Evolutionary conservation across 2,113 vertebrate genomes (phyloP).

Genomic region (Tychaedon coryphoeus): DNA sequence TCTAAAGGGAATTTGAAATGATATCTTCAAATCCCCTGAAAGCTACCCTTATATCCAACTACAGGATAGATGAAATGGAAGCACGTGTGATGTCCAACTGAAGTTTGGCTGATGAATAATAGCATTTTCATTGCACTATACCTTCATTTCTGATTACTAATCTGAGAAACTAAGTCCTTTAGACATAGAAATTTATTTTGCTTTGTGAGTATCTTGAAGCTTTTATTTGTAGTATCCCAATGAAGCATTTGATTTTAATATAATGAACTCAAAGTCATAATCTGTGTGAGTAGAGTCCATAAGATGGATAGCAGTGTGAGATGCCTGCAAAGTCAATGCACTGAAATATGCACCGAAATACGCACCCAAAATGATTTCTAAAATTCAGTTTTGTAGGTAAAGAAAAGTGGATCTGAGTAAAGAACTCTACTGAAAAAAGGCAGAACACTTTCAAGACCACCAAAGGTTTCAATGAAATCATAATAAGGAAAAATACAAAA

Average conservation of each 20-base stretch:
- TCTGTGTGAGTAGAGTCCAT: neutral
- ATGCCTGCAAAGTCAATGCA: neutral
- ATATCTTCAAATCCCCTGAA: neutral
- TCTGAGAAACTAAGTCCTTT: neutral
- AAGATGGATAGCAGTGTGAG: neutral
- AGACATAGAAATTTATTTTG: neutral
- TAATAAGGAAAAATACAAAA: neutral
- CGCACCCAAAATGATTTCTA: neutral
- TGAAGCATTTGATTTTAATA: neutral
- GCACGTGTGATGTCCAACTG: neutral
- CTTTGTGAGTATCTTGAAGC: neutral
- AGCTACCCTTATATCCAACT: neutral
- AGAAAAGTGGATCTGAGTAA: neutral
- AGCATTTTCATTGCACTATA: neutral
- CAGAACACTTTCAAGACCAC: neutral
- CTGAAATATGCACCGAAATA: neutral
- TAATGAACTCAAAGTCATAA: neutral
- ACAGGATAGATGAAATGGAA: neutral
- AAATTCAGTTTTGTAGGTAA: neutral
- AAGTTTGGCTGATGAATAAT: neutral
- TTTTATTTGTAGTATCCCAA: neutral
- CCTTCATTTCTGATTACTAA: neutral
- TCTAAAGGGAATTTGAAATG: neutral
- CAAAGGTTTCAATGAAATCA: neutral
- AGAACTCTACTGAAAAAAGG: neutral